Evolutionary conservation across 2,888 invertebrate genomes (phyloP), one percentile per base, ranked within the genome.

Genomic region (Tridacna gigas): DNA sequence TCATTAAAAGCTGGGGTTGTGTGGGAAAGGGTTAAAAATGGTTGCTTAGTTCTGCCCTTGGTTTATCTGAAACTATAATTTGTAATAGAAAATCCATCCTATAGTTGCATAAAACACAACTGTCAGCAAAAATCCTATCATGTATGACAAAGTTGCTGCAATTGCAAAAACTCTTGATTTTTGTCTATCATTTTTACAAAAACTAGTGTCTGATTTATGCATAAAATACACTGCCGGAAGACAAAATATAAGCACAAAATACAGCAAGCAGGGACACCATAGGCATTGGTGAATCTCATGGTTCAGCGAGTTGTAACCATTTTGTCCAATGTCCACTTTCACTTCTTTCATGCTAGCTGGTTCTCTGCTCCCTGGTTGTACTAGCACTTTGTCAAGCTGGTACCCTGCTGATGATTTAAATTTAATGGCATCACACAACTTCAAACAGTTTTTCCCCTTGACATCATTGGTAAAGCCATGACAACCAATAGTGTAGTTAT

Each of bases 251-350:
- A 82, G 77, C 13, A 77, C 77, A 22, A 74, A 73, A 51, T 77
- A 82, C 11, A 82, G 48, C 0, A 82, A 56, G 25, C 81, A 82
- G 13, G 81, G 81, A 22, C 77, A 82, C 81, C 81, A 82, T 18
- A 82, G 9, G 65, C 77, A 82, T 13, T 75, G 48, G 61, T 82
- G 82, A 65, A 82, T 75, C 20, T 51, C 71, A 63, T 65, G 78
- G 63, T 82, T 82, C 0, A 51, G 48, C 63, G 51, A 66, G 37
- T 82, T 82, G 48, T 61, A 77, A 1, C 20, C 22, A 48, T 82
- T 82, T n/a, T 65, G 67, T n/a, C 69, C 60, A 25, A 76, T 37
- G 25, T 80, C 80, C n/a, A 63, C 47, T 18, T 26, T 28, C 51
- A 71, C 22, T 7, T 22, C 51, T 22, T n/a, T 71, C 22, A n/a